Evolutionary conservation across 2,888 invertebrate species (phyloP), one percentile per base, ranked within the genome.

Genomic region (Spisula subtruncata): DNA sequence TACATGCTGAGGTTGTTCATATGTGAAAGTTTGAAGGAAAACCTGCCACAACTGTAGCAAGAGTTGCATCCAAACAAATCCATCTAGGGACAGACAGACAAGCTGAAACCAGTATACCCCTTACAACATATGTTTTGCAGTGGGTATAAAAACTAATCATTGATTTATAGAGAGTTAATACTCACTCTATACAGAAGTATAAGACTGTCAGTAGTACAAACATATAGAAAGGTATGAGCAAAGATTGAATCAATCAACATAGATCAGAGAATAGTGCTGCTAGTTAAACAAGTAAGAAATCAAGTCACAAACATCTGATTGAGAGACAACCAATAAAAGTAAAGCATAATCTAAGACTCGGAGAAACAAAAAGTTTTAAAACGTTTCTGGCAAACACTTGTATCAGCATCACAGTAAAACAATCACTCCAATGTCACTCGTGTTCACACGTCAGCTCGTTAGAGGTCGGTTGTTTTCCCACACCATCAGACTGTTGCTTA

Each of bases 401-500:
- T 18, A 16, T 75, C 35, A 16, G 5, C 32, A 85, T 80, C 85
- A 79, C 80, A 80, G 85, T 75, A 41, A 75, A 46, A 75, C 4
- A 85, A 4, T 20, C 35, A 51, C 29, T 46, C 25, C 14, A 32
- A 6, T 1, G 46, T 84, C 84, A 84, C 32, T 84, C 51, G 29
- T 84, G 84, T 6, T 29, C 75, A 20, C n/a, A 51, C 25, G 84
- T 48, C 75, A 84, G 75, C 75, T 84, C 84, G 32, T 29, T 75
- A 6, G 35, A 48, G 32, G 60, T 29, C 2, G 80, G 56, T 41
- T 85, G 80, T 80, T 80, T 79, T 18, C 80, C 71, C 8, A 41
- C 71, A 2, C 54, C 66, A 2, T 80, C 83, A 18, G 87, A 81
- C 86, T 88, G 91, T 35, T 94, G 93, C 88, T 93, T 94, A 66